Evolutionary conservation across 2,797 vertebrate species (phyloP).

Genomic region (Eurystomus glaucurus): DNA sequence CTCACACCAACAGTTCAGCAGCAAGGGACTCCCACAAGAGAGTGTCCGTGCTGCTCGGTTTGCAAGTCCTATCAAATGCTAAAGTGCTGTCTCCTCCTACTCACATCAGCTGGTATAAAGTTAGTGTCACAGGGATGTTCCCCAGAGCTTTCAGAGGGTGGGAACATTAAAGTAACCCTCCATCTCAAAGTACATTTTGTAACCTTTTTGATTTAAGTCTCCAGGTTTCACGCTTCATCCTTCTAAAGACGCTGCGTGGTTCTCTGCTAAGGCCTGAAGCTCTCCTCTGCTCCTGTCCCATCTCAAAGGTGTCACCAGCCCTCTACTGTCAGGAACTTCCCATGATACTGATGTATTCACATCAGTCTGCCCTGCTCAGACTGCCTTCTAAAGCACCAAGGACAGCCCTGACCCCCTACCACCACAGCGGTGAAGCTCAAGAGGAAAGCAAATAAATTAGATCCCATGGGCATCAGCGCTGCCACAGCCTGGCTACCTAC

Average conservation of each 20-base stretch:
- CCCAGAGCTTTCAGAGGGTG: neutral
- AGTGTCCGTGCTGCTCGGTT: accelerated
- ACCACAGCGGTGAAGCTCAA: accelerated
- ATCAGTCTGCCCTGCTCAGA: neutral
- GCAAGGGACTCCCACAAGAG: neutral
- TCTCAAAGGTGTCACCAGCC: neutral
- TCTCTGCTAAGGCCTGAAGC: neutral
- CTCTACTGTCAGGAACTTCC: neutral
- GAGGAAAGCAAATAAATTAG: neutral
- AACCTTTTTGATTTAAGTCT: neutral
- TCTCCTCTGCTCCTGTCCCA: neutral
- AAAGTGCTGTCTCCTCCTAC: neutral
- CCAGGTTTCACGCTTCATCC: neutral
- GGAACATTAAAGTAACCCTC: neutral
- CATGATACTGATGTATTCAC: accelerated
- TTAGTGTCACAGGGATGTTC: accelerated
- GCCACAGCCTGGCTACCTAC: neutral
- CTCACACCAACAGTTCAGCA: neutral
- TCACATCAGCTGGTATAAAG: neutral
- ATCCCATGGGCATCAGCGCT: neutral
- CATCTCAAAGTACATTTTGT: neutral
- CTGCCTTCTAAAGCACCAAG: neutral
- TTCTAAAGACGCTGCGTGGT: neutral
- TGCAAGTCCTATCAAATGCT: accelerated
- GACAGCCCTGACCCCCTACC: neutral